A percentile compares a stretch with the other conserved stretches of the same genome.
Conservation (phyloP, 2,888 invertebrate genomes). For the Nemotelus pantherinus region DNA sequence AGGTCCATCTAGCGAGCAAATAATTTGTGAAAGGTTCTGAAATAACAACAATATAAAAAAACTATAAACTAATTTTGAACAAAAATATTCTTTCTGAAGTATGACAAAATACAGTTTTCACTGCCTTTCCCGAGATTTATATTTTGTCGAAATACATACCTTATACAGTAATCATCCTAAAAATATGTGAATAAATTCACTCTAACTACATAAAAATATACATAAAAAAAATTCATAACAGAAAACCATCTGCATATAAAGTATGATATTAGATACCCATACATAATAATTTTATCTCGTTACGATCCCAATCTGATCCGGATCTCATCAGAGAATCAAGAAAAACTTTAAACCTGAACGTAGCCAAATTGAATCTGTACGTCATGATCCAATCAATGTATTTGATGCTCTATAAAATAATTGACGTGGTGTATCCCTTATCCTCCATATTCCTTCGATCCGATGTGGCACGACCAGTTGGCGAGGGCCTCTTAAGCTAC, state of each 20-base stretch:
- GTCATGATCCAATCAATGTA: slow-evolving; percentile 47
- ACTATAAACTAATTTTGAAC: too few species aligned
- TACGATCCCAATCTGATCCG: slow-evolving; percentile 1
- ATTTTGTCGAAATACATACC: too few species aligned
- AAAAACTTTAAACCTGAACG: slow-evolving; percentile 25
- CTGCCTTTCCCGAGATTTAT: too few species aligned
- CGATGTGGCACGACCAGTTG: not conserved
- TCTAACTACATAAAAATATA: too few species aligned
- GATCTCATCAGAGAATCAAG: slow-evolving; percentile 20
- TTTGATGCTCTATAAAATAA: slow-evolving; percentile 55
- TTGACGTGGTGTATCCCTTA: slow-evolving; percentile 55
- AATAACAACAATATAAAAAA: too few species aligned
- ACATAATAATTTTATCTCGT: slow-evolving; percentile 12
- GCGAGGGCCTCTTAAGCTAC: too few species aligned
- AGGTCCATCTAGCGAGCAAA: too few species aligned
- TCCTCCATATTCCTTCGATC: slow-evolving; percentile 53
- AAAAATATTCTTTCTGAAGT: too few species aligned
- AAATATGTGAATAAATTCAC: too few species aligned
- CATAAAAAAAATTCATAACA: not conserved
- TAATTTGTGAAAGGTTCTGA: too few species aligned
- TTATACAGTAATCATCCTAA: too few species aligned
- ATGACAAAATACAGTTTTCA: too few species aligned
- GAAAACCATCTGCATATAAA: slow-evolving; percentile 12
- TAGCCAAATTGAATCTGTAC: slow-evolving; percentile 41
- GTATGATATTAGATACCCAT: slow-evolving; percentile 8